Percentiles rank a stretch among this genome's conserved stretches.
Evolutionary conservation across 92 coral and sea anemone species (phyloP).

Genomic region (Porites lobata): DNA sequence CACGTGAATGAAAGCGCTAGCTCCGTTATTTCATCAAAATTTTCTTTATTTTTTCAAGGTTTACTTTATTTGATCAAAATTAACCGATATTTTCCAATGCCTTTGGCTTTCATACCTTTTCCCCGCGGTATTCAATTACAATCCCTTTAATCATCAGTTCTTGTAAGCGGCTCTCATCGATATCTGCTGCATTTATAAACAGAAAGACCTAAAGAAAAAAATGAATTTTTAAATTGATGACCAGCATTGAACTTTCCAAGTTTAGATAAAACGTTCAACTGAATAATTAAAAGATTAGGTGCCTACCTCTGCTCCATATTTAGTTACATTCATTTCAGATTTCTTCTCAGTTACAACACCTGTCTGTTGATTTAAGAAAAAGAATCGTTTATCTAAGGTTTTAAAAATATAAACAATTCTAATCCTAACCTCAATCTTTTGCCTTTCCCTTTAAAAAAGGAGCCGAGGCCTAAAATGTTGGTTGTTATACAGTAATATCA

Average conservation of each 20-base stretch:
- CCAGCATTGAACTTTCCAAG: too few species aligned
- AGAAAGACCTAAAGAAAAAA: not conserved
- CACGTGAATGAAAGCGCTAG: too few species aligned
- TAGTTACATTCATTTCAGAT: not conserved
- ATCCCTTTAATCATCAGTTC: not conserved
- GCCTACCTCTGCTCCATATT: not conserved
- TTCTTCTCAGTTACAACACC: not conserved
- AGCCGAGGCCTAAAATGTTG: too few species aligned
- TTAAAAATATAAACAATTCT: too few species aligned
- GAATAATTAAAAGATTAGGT: not conserved
- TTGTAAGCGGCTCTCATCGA: not conserved
- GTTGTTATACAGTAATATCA: too few species aligned
- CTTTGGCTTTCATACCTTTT: not conserved
- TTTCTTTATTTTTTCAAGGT: too few species aligned
- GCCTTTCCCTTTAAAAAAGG: too few species aligned
- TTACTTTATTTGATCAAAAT: not conserved
- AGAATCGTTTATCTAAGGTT: not conserved
- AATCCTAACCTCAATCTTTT: too few species aligned
- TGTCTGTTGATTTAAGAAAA: not conserved
- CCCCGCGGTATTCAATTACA: not conserved
- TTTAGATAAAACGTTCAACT: too few species aligned
- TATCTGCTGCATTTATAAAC: not conserved
- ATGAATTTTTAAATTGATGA: too few species aligned
- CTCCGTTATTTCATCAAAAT: too few species aligned
- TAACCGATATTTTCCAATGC: not conserved